These are phyloP conservation scores for Meghimatium bilineatum DNA, from an alignment of 2,888 invertebrate genomes.

Conservation along the genomic window DNA sequence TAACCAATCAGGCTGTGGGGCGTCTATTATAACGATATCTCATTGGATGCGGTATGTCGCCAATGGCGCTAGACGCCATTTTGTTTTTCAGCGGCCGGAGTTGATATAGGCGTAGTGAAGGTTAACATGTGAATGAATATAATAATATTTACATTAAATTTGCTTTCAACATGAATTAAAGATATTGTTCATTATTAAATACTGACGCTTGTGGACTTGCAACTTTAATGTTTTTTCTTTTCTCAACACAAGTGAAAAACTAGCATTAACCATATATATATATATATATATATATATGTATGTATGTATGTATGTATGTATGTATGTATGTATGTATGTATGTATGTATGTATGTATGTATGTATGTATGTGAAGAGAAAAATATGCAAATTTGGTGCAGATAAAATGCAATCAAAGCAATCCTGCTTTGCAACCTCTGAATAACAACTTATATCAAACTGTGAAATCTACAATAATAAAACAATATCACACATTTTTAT, in stretches of 20 bases:
- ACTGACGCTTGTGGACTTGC: neutral
- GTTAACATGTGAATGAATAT: neutral
- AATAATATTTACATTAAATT: neutral
- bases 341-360: no score
- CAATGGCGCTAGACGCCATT: no score
- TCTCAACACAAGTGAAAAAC: neutral
- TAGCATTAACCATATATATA: neutral
- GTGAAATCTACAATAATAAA: neutral
- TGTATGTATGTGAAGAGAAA: no score
- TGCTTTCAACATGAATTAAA: neutral
- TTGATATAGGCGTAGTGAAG: no score
- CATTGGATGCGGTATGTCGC: no score
- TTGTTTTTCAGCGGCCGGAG: no score
- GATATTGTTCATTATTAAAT: neutral
- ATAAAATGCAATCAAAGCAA: constrained; percentile 4
- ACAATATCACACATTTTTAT: neutral
- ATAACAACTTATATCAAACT: neutral
- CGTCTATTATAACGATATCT: no score
- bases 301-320: no score
- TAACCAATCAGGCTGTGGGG: no score
- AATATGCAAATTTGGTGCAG: neutral
- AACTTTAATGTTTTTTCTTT: neutral
- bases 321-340: no score
- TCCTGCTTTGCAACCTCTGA: neutral
- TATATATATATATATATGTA: no score